phyloP scores from a whole-genome alignment of 2,888 invertebrate species.

The Stenichneumon culpator region DNA sequence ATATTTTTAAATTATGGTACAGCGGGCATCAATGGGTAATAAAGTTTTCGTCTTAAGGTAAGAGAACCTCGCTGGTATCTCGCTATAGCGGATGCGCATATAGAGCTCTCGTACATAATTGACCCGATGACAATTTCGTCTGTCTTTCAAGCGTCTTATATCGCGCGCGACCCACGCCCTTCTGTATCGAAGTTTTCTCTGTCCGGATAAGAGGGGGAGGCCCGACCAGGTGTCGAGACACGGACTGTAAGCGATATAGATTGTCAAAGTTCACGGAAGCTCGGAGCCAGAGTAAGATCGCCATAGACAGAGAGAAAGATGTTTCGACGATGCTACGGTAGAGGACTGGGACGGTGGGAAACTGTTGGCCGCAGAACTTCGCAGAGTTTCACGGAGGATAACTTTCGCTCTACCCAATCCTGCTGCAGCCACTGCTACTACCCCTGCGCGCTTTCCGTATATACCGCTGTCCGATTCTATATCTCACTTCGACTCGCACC shows the following conservation, averaged over 20 bases:
- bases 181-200: conserved; percentile 74
- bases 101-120: conserved; percentile 25
- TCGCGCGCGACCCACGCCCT: conserved; percentile 1
- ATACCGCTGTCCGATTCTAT: not conserved
- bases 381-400: conserved; percentile 70
- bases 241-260: conserved; percentile 79
- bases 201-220: conserved; percentile 14
- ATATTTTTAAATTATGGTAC: not conserved
- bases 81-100: conserved; percentile 8
- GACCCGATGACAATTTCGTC: conserved; percentile 36
- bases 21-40: not conserved
- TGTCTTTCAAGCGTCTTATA: conserved; percentile 29
- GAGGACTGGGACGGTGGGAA: conserved; percentile 41
- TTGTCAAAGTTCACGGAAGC: conserved; percentile 80
- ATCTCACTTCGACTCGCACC: conserved; percentile 35
- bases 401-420: conserved; percentile 64
- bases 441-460: conserved; percentile 28
- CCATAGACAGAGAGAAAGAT: conserved; percentile 15
- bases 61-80: not conserved
- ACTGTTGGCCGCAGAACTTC: conserved; percentile 63
- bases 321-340: conserved; percentile 32
- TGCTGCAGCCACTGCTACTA: conserved; percentile 36
- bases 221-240: conserved; percentile 80
- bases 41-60: not conserved
- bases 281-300: conserved; percentile 51